Evolutionary conservation across 2,113 vertebrate genomes (phyloP).

Genomic region (Heteronetta atricapilla): DNA sequence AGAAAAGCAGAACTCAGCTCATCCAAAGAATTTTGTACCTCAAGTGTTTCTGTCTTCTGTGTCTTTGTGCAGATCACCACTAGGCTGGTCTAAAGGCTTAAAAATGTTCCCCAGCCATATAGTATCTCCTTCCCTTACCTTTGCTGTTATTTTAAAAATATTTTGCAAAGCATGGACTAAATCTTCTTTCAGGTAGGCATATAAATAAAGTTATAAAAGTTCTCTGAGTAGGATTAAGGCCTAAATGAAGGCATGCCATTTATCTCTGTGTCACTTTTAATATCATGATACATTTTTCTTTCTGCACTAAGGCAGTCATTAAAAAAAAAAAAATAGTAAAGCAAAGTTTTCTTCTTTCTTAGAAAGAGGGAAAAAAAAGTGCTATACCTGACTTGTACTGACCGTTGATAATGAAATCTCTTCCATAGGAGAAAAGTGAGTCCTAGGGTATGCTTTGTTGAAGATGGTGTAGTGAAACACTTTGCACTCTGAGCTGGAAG

Average conservation of each 20-base stretch:
- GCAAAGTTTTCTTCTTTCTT: neutral
- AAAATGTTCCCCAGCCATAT: neutral
- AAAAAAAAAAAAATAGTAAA: neutral
- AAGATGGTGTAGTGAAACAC: neutral
- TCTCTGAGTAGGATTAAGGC: neutral
- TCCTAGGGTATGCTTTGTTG: rapidly evolving
- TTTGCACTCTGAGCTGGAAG: neutral
- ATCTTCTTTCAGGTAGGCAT: neutral
- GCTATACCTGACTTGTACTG: neutral
- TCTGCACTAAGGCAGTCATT: neutral
- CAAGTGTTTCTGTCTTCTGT: neutral
- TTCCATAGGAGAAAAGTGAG: neutral
- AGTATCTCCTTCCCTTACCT: neutral
- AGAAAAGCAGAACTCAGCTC: neutral
- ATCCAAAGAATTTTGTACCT: neutral
- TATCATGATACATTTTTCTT: neutral
- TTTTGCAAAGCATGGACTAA: neutral
- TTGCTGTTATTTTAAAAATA: neutral
- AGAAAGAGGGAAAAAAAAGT: neutral
- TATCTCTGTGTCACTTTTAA: neutral
- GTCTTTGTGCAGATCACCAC: neutral
- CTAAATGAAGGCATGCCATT: neutral
- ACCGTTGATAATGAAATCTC: neutral
- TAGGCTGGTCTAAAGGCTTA: neutral
- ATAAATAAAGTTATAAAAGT: neutral